Base-by-base conservation (phyloP, 1,140 invertebrate species). In the Penaeus indicus region DNA sequence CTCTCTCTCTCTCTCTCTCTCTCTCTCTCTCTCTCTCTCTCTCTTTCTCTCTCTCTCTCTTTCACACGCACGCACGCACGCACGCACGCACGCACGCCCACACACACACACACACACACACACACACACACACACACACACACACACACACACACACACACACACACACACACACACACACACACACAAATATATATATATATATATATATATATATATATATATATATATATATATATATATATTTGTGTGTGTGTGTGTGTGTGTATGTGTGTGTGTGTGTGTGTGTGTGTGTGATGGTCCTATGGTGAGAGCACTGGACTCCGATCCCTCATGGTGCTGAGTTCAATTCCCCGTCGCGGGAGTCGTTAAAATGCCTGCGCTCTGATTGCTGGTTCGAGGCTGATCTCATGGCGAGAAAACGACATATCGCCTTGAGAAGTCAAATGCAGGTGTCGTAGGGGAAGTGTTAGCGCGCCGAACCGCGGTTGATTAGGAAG, bases 171-270 rank as follows among this genome's bases (percentile, higher is more conserved):
- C 3, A 75, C 19, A 27, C 38, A 16, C 32, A 18, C n/a, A n/a
- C 32, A 72, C 32, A 72, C 13, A 72, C 32, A 69, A n/a, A 69
- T 69, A 69, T 69, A 69, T 69, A 69, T 69, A 69, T 69, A 69
- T 69, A 69, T 69, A 69, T 69, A 69, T 69, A 69, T 69, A 69
- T 69, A 69, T 69, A 69, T 69, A 69, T 69, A 69, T 69, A 69
- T 69, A 69, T 69, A 69, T 69, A 69, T 69, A 69, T 69, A 69
- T 69, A 69, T 69, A 69, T 69, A 69, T 69, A 18, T 18, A 18
- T 69, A 18, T 69, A 69, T 69, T 8, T 69, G 18, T 69, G 18
- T 69, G 18, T 69, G 64, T 69, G 18, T 69, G 18, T 69, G 18
- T 69, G 64, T 69, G 18, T 69, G 18, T 69, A 69, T 69, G 18